Evolutionary conservation across 1,140 invertebrate species (phyloP).

Genomic region (Ctenoplectra terminalis): DNA sequence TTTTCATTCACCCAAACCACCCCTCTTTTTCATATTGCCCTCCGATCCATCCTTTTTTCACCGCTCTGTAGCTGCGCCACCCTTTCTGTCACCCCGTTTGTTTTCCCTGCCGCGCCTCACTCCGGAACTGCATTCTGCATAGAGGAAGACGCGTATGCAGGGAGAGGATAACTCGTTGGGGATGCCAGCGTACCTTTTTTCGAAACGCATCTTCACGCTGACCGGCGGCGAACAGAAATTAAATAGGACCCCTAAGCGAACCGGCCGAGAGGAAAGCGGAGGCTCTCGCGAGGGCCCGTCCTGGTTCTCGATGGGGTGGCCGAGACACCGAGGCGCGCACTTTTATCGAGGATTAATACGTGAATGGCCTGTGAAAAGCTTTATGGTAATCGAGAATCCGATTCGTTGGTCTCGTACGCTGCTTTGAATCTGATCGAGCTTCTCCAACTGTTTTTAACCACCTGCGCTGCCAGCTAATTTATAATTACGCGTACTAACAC

Average conservation of each 20-base stretch:
- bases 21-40: too few species aligned
- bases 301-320: not conserved
- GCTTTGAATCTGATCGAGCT: not conserved
- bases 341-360: slow-evolving; percentile 11
- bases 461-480: too few species aligned
- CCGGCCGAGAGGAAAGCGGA: not conserved
- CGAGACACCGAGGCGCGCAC: not conserved
- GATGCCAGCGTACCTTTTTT: slow-evolving; percentile 18
- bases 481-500: too few species aligned
- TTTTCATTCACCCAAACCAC: too few species aligned
- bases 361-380: not conserved
- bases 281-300: not conserved
- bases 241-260: not conserved
- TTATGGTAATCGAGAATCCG: not conserved
- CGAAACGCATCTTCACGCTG: slow-evolving; percentile 9
- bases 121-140: slow-evolving; percentile 61
- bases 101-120: slow-evolving; percentile 48
- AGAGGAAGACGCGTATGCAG: slow-evolving; percentile 14
- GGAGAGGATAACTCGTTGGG: slow-evolving; percentile 46
- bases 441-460: too few species aligned
- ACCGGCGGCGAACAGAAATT: not conserved
- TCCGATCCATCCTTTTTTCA: not conserved
- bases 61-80: not conserved
- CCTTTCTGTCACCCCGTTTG: slow-evolving; percentile 36
- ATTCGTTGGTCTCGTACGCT: not conserved